Percentiles rank a stretch among this genome's conserved stretches.
phyloP scores from a whole-genome alignment of 1,140 invertebrate genomes.

The Cecropterus lyciades region DNA sequence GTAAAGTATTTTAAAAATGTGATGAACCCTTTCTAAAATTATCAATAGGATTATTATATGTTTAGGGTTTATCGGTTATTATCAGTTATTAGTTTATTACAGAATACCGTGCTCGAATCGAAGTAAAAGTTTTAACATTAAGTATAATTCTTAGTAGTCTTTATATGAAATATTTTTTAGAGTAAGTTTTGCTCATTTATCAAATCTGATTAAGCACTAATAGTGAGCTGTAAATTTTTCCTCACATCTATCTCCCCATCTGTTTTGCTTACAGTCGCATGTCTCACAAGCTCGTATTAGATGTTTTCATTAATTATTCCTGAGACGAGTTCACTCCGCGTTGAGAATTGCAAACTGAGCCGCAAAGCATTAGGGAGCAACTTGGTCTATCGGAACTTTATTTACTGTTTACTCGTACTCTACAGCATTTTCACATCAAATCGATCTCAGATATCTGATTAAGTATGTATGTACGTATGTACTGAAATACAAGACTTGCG shows the following conservation, averaged over 20 bases:
- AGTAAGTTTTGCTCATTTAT: not conserved
- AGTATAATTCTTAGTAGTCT: no score
- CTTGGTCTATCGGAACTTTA: conserved; percentile 24
- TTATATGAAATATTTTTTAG: no score
- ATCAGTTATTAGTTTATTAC: no score
- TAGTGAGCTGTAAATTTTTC: conserved; percentile 4
- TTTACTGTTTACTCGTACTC: conserved; percentile 21
- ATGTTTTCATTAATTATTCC: conserved; percentile 37
- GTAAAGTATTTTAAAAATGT: no score
- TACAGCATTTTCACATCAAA: conserved; percentile 1
- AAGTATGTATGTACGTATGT: not conserved
- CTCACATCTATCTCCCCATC: conserved; percentile 9
- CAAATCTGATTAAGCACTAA: conserved; percentile 12
- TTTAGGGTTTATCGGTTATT: no score
- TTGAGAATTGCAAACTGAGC: conserved; percentile 30
- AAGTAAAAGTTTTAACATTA: no score
- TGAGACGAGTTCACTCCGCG: conserved; percentile 23
- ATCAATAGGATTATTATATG: no score
- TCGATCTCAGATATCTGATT: not conserved
- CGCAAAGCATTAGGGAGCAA: not conserved
- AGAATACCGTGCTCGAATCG: no score
- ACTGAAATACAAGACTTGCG: not conserved
- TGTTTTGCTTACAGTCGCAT: conserved; percentile 22
- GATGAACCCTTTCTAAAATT: no score
- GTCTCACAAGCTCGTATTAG: conserved; percentile 24